Evolutionary conservation across 2,888 invertebrate genomes (phyloP).

Genomic region (Nomada fabriciana): DNA sequence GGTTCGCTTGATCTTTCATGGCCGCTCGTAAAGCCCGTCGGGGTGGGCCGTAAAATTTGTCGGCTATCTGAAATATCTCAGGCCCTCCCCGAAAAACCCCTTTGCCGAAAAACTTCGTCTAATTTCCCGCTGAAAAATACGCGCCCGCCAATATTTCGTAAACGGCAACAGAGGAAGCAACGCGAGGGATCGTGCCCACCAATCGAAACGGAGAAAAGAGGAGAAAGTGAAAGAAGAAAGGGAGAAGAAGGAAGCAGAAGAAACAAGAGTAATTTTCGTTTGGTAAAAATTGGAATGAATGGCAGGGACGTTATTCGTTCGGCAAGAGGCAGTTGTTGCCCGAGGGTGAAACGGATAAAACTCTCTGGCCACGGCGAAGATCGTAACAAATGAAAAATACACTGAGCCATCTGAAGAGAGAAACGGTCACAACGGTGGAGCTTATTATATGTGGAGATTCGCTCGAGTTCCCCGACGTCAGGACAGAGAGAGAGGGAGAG

Average conservation of each 20-base stretch:
- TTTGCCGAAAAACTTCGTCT: conserved; percentile 27
- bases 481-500: not conserved
- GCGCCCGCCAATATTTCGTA: not conserved
- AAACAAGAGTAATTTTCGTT: not conserved
- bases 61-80: conserved; percentile 69
- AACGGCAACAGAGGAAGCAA: too few species aligned
- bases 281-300: not conserved
- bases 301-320: not conserved
- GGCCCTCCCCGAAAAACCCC: conserved; percentile 54
- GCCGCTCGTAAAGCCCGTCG: conserved; percentile 77
- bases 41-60: conserved; percentile 77
- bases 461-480: conserved; percentile 28
- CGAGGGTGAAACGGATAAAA: conserved; percentile 5
- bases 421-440: not conserved
- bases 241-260: not conserved
- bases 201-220: too few species aligned
- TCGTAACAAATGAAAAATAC: conserved; percentile 16
- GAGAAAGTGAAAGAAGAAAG: too few species aligned
- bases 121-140: conserved; percentile 10
- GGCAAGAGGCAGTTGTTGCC: not conserved
- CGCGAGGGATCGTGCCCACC: too few species aligned
- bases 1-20: conserved; percentile 80
- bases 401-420: not conserved
- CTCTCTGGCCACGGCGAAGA: not conserved
- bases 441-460: conserved; percentile 29